Evolutionary conservation across 2,113 vertebrate species (phyloP), one percentile per base, ranked within the genome.

Genomic region (Amia ocellicauda): DNA sequence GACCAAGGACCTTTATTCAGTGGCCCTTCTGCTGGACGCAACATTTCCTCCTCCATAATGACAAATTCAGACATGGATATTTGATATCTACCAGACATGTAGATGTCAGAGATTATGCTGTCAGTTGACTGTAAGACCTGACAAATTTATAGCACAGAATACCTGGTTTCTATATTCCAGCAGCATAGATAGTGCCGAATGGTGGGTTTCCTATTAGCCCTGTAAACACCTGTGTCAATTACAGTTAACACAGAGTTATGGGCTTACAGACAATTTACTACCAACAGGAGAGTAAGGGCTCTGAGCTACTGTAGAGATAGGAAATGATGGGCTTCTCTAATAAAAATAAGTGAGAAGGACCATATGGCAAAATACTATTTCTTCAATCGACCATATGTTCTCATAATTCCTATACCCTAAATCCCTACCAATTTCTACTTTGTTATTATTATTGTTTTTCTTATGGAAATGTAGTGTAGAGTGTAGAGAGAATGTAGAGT

Each of bases 301-400:
- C 57, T 51, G 19, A 23, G 23, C 45, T 45, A 36, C 27, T 36
- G 27, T 58, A 58, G 55, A 58, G 47, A 56, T 50, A 50, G 55
- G 54, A 8, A 14, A 58, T 28, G 50, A 20, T 58, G 53, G 27
- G 13, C 42, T 64, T 27, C 26, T 42, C 61, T 52, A 29, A 54
- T 43, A 55, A 64, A 64, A 55, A 55, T 36, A 62, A 55, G 8
- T 23, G 20, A 24, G 55, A 64, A 55, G 26, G 36, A 28, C 40
- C 62, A 64, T 51, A 55, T 64, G 62, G 51, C 40, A 36, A 14
- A 63, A 53, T 8, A 2, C 51, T 63, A 26, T 36, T 51, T 23
- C 50, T 22, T 55, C 27, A 28, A 23, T 47, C 42, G 40, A 47
- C 59, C 56, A n/a, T n/a, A n/a, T n/a, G n/a, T n/a, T n/a, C n/a